Base-by-base conservation (phyloP, 1,140 invertebrate genomes). In the Euglossa dilemma region DNA sequence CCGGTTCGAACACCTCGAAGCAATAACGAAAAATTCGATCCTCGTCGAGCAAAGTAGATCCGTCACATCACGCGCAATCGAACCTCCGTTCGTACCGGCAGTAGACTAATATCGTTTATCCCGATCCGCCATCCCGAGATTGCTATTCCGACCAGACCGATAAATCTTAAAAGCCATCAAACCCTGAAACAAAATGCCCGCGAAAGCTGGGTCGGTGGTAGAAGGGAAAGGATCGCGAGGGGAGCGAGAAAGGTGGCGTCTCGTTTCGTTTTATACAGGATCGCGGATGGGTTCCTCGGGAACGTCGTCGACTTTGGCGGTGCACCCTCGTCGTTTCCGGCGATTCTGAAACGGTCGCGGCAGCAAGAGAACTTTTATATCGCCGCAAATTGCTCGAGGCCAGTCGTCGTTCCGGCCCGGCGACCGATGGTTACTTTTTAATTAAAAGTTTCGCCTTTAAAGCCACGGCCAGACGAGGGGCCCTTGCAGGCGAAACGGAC, bases 391-490 rank as follows among this genome's bases (percentile, higher is more conserved):
- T 87, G 88, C 91, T 85, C 63, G 84, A 77, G 88, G 88, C 86
- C 61, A 20, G 20, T 43, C 66, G 45, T 50, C n/a, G 71, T 43
- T 66, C 67, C 72, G 28, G 36, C 56, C 59, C 47, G 54, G 63
- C 9, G 50, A 6, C 8, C 85, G 73, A 90, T 87, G 91, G 89
- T 92, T 93, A 93, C 92, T 93, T 93, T 93, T 93, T 93, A 93
- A 93, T 93, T 93, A 93, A 93, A 93, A 93, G 87, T 93, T 93
- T 93, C 81, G 83, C 89, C 85, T 90, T 89, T 71, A 66, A 67
- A 86, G 85, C 54, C 54, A 36, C 23, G 50, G 28, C 52, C 70
- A 56, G 70, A 36, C 25, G 70, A n/a, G 28, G 18, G n/a, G n/a
- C n/a, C 50, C 28, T 28, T 2, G 16, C 18, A 11, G 69, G 50